Evolutionary conservation across 2,888 invertebrate species (phyloP), one percentile per base, ranked within the genome.

Genomic region (Eupithecia exiguata): DNA sequence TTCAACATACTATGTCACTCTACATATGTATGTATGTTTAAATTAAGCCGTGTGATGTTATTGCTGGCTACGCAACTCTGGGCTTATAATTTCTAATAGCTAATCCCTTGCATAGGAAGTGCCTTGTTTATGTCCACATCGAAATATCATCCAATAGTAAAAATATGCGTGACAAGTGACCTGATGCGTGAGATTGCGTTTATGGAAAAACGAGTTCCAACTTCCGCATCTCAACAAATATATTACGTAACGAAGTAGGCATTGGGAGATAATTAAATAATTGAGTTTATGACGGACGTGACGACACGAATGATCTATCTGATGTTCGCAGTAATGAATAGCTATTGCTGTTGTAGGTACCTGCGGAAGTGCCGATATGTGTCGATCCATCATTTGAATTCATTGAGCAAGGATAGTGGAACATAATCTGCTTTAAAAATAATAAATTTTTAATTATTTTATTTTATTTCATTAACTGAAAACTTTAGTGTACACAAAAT

Each of bases 171-270:
- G 62, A 62, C 62, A 16, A 35, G 49, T 21, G 49, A 21, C 62
- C 35, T 16, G 18, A 62, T 43, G 61, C 30, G 43, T 38, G 12
- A 71, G 73, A 49, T 69, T 70, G 71, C 69, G 53, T 65, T 35
- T 69, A 69, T 68, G 30, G 40, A 40, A 68, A 68, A 68, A 68
- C 53, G n/a, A 63, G 30, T 70, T 62, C 18, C 18, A 65, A 62
- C 74, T 71, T 74, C 74, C 71, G 71, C 63, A 65, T 71, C 62
- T 68, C 49, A 35, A 68, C 35, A 68, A 68, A 68, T 62, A 66
- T 66, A n/a, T 38, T 38, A 65, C 65, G 36, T 65, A 65, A 30
- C 62, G 18, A 61, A 30, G 61, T 30, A 61, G 30, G 16, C 30
- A 65, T 65, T 38, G 65, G 65, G n/a, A 65, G 65, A 65, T 65